A percentile compares a stretch with the other conserved stretches of the same genome.
Evolutionary conservation across 2,797 vertebrate species (phyloP).

Genomic region (Rhynchotus rufescens): DNA sequence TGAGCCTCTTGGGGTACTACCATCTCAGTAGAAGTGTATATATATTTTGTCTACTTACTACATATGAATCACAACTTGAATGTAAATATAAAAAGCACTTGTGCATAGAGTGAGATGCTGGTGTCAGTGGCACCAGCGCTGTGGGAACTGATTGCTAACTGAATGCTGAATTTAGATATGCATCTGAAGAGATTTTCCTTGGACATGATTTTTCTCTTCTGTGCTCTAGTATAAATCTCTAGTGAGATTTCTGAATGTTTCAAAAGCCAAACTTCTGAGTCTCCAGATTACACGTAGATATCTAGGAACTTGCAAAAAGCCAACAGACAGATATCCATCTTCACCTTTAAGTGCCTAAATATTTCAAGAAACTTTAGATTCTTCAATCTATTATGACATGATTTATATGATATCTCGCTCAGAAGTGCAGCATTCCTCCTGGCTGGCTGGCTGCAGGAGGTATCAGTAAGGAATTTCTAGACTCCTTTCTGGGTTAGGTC

Average conservation of each 20-base stretch:
- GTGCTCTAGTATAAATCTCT: background rate
- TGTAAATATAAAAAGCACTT: background rate
- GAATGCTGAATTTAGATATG: background rate
- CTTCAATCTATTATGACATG: background rate
- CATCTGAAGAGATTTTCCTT: background rate
- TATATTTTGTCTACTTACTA: slow-evolving; percentile 19
- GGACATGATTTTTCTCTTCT: background rate
- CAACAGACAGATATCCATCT: background rate
- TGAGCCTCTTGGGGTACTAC: background rate
- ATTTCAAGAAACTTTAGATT: background rate
- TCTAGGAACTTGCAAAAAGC: background rate
- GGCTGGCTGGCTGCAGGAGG: slow-evolving; percentile 23
- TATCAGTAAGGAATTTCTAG: background rate
- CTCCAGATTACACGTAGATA: background rate
- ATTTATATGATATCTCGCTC: background rate
- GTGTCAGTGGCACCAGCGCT: background rate
- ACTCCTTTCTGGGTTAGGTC: background rate
- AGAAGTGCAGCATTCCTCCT: background rate
- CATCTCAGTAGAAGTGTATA: background rate
- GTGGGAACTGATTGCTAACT: background rate
- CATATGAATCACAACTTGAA: background rate
- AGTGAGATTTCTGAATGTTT: background rate
- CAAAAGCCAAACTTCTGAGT: background rate
- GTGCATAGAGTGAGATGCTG: background rate
- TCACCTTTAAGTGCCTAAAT: background rate